Percentiles rank a stretch among this genome's conserved stretches.
These are phyloP conservation scores for Melanotaenia boesemani DNA, from an alignment of 2,797 vertebrate species.

Conservation along the genomic window DNA sequence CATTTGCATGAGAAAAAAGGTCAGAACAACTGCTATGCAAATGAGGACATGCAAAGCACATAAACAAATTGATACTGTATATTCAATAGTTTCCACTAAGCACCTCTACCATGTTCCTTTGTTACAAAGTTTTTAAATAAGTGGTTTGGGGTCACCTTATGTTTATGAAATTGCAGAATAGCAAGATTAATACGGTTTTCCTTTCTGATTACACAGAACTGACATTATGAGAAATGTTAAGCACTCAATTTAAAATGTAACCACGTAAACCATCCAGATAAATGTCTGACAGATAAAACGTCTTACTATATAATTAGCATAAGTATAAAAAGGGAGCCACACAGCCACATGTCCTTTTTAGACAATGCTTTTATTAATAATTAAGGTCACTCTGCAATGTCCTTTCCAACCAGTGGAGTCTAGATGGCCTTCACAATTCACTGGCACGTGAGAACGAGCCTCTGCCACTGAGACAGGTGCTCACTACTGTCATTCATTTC, in stretches of 20 bases:
- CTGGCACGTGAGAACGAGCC: constrained; percentile 2
- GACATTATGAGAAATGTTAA: not conserved
- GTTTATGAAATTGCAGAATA: not conserved
- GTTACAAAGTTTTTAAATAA: not conserved
- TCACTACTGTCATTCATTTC: constrained; percentile 60
- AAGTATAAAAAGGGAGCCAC: too few species aligned
- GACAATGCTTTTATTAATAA: constrained; percentile 56
- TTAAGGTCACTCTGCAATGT: constrained; percentile 40
- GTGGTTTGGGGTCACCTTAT: too few species aligned
- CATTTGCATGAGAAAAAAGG: constrained; percentile 59
- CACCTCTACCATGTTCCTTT: not conserved
- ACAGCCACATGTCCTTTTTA: constrained; percentile 13
- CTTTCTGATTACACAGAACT: not conserved
- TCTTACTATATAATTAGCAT: too few species aligned
- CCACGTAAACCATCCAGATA: not conserved
- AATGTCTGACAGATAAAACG: not conserved
- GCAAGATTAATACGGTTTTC: not conserved
- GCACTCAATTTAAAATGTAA: not conserved
- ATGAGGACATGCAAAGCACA: constrained; percentile 34
- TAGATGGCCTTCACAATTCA: constrained; percentile 65
- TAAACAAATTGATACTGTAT: not conserved
- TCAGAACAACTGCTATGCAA: constrained; percentile 69
- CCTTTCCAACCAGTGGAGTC: constrained; percentile 39
- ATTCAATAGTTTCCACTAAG: not conserved
- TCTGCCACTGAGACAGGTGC: constrained; percentile 52